Evolutionary conservation across 2,888 invertebrate species (phyloP), one percentile per base, ranked within the genome.

Genomic region (Campoletis raptor): DNA sequence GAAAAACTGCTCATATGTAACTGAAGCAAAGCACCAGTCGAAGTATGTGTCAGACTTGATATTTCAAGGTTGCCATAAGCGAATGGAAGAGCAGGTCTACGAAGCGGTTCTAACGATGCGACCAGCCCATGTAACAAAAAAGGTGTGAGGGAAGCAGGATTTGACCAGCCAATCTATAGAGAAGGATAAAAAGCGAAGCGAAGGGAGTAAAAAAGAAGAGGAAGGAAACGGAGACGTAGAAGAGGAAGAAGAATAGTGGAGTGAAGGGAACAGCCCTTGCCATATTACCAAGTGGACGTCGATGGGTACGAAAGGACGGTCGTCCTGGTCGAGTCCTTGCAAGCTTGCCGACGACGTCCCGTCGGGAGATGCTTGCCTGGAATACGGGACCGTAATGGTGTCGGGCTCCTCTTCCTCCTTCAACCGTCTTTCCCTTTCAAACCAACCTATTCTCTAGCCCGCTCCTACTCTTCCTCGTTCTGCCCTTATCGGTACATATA

Each of bases 281-380:
- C 91, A 91, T 92, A 93, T 93, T 93, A 93, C 91, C 92, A 91
- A 93, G 92, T 93, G 93, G 93, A 94, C 93, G 93, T 91, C 92
- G 92, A 90, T 91, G 92, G 90, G 84, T 79, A 80, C 87, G 85
- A 88, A 85, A 85, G 80, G 85, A 85, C 77, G 81, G 83, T 87
- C 89, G 90, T 89, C 90, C 90, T 89, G 92, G 91, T 89, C 87
- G 89, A 91, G 80, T 91, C 91, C 92, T 81, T 69, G 73, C 70
- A 88, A 82, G 86, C 86, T 83, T 73, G 77, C 61, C 83, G 83
- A 80, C 61, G 84, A 87, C 79, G 84, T 89, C 81, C 88, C 87
- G 42, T 61, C 76, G 87, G 85, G 89, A 88, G 77, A 87, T 79
- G 88, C 90, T 89, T 90, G 90, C 86, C 90, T 88, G 90, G 92